Evolutionary conservation across 2,797 vertebrate genomes (phyloP).

Genomic region (Pteropus rufus): DNA sequence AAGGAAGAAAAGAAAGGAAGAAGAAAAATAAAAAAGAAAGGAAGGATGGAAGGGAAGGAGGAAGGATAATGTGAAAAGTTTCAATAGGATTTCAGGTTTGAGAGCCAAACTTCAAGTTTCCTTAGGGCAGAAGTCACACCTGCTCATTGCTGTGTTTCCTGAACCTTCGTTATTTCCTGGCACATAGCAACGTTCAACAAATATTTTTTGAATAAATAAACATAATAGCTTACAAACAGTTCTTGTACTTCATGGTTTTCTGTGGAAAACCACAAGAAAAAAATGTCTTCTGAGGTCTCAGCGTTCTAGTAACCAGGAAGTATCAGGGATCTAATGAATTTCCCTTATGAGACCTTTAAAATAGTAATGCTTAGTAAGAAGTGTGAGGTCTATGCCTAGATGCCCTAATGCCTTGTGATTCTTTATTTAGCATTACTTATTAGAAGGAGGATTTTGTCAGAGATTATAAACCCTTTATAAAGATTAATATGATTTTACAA

Average conservation of each 20-base stretch:
- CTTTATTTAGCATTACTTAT: background rate
- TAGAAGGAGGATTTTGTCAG: background rate
- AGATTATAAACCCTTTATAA: background rate
- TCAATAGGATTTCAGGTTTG: background rate
- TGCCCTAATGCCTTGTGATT: background rate
- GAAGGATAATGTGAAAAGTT: background rate
- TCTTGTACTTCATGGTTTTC: background rate
- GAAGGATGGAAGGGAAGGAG: too few relatives aligned
- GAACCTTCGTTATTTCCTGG: background rate
- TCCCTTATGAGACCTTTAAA: background rate
- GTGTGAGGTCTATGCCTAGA: background rate
- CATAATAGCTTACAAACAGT: background rate
- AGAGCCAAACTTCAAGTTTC: background rate
- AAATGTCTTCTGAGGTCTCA: background rate
- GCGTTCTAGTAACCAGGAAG: conserved; percentile 1
- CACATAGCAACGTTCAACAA: background rate
- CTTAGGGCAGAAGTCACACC: background rate
- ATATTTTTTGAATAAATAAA: conserved; percentile 45
- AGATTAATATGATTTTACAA: background rate
- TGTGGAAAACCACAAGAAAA: conserved; percentile 48
- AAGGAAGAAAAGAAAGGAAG: too few relatives aligned
- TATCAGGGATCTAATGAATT: background rate
- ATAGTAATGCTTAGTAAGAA: background rate
- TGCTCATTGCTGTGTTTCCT: background rate
- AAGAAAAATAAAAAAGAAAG: too few relatives aligned